Conservation (phyloP, 2,113 vertebrate genomes). For the Rafetus swinhoei region DNA sequence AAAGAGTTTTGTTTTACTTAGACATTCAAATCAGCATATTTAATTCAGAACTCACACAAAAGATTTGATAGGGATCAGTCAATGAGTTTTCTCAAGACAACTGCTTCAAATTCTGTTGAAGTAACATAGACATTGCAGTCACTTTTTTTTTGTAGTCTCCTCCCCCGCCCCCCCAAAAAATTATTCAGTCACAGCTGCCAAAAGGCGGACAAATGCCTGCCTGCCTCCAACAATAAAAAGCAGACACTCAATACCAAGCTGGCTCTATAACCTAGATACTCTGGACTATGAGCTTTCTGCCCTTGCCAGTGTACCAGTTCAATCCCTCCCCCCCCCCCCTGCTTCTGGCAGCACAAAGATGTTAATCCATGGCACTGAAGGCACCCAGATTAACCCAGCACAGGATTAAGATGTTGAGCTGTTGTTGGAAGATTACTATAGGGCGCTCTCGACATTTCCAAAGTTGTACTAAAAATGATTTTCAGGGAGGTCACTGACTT, state of each 20-base stretch:
- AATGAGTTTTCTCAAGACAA: not conserved
- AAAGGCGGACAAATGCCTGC: not conserved
- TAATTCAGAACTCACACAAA: not conserved
- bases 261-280: conserved; percentile 42
- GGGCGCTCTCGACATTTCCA: conserved; percentile 9
- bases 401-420: conserved; percentile 45
- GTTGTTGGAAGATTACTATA: conserved; percentile 25
- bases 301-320: not conserved
- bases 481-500: not conserved
- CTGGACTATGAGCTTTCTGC: not conserved
- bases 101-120: not conserved
- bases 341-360: conserved; percentile 10
- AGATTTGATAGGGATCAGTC: not conserved
- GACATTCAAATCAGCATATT: conserved; percentile 14
- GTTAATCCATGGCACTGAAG: conserved; percentile 45
- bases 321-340: conserved; percentile 28
- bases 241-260: conserved; percentile 44
- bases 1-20: conserved; percentile 14
- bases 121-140: not conserved
- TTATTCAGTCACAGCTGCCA: not conserved
- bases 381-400: conserved; percentile 36
- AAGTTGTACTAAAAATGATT: conserved; percentile 29
- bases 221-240: conserved; percentile 25
- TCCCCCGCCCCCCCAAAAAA: not conserved
- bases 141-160: not conserved